Evolutionary conservation across 1,140 invertebrate species (phyloP).

Genomic region (Scaptomyza montana): DNA sequence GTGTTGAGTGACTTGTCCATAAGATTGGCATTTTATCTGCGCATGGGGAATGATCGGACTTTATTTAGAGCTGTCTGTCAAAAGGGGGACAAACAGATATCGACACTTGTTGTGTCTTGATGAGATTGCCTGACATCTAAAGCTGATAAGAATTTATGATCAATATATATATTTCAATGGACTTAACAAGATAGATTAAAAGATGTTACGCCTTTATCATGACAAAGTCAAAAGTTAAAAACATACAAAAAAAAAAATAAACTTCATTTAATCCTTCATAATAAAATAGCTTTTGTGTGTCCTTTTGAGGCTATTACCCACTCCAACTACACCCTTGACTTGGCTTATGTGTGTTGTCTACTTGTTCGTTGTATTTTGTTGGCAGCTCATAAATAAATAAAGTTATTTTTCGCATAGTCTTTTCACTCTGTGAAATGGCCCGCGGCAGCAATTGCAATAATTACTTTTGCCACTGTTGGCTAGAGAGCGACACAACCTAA

Average conservation of each 20-base stretch:
- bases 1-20: slow-evolving; percentile 8
- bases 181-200: background rate
- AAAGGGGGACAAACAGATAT: slow-evolving; percentile 4
- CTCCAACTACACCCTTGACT: background rate
- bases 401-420: slow-evolving; percentile 69
- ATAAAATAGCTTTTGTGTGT: slow-evolving; percentile 22
- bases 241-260: background rate
- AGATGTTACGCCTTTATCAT: no score
- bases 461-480: slow-evolving; percentile 61
- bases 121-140: slow-evolving; percentile 23
- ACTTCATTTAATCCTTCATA: slow-evolving; percentile 22
- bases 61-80: slow-evolving; percentile 23
- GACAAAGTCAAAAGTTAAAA: background rate
- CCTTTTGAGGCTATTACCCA: slow-evolving; percentile 47
- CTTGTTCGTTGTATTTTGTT: slow-evolving; percentile 45
- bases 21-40: slow-evolving; percentile 30
- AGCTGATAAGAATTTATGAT: slow-evolving; percentile 22
- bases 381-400: slow-evolving; percentile 77
- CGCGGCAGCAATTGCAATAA: slow-evolving; percentile 79
- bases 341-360: background rate
- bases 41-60: background rate
- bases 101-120: slow-evolving; percentile 15
- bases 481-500: slow-evolving; percentile 30
- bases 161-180: background rate
- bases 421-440: slow-evolving; percentile 42